A percentile compares a stretch with the other conserved stretches of the same genome.
Conservation (phyloP, 1,140 invertebrate species). For the Conopomorpha cramerella region DNA sequence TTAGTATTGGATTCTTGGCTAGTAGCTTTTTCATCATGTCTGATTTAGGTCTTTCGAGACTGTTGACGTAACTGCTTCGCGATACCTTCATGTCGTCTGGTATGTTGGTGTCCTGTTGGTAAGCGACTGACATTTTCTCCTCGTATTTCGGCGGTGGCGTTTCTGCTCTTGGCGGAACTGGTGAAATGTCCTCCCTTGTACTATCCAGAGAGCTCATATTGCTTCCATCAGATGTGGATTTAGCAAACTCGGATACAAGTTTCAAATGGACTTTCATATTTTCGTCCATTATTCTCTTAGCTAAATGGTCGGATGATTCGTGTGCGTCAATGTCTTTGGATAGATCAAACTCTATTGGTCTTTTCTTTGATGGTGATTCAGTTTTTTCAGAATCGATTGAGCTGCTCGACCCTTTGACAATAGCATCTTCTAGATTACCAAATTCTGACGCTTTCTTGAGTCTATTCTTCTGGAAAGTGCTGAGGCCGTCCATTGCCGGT, state of each 20-base stretch:
- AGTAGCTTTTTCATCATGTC: conserved; percentile 61
- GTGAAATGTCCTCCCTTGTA: conserved; percentile 18
- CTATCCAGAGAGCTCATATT: conserved; percentile 38
- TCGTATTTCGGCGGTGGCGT: conserved; percentile 34
- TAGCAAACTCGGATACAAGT: conserved; percentile 50
- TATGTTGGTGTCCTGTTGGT: conserved; percentile 64
- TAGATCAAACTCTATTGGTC: conserved; percentile 12
- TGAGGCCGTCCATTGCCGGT: conserved; percentile 67
- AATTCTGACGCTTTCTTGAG: conserved; percentile 76
- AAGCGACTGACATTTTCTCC: conserved; percentile 46
- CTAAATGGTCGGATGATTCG: conserved; percentile 50
- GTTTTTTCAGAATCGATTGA: conserved; percentile 47
- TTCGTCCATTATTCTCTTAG: conserved; percentile 49
- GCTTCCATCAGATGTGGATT: conserved; percentile 47
- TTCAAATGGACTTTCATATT: conserved; percentile 52
- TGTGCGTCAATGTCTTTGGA: conserved; percentile 28
- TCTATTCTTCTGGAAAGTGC: conserved; percentile 68
- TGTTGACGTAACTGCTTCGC: conserved; percentile 59
- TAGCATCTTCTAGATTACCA: conserved; percentile 76
- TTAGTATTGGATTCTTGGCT: conserved; percentile 55
- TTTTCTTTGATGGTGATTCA: conserved; percentile 16
- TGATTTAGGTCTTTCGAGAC: conserved; percentile 59
- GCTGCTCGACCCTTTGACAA: conserved; percentile 59
- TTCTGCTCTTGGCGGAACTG: conserved; percentile 14
- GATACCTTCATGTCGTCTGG: conserved; percentile 66